Evolutionary conservation across 2,113 vertebrate genomes (phyloP).

Genomic region (Amblyornis subalaris): DNA sequence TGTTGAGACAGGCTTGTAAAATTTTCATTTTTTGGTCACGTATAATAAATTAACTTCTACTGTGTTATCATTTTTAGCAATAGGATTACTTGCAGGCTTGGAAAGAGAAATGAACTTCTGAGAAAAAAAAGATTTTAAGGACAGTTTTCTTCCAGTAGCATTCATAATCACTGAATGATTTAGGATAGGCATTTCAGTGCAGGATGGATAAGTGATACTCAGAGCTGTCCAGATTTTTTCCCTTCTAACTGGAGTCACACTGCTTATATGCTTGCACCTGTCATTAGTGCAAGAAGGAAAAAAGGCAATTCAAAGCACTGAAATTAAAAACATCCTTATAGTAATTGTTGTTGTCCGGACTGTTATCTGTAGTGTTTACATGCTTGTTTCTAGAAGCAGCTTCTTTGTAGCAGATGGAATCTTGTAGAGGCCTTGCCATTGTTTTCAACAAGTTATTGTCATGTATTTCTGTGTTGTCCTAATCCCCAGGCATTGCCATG

Average conservation of each 20-base stretch:
- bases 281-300: neutral
- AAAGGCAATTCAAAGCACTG: neutral
- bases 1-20: neutral
- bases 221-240: neutral
- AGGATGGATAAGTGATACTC: neutral
- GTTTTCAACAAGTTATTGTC: neutral
- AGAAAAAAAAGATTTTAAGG: neutral
- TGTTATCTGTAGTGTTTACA: neutral
- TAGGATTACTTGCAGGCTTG: neutral
- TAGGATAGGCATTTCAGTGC: neutral
- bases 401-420: neutral
- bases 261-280: neutral
- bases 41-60: neutral
- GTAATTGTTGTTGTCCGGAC: neutral
- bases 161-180: neutral
- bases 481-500: neutral
- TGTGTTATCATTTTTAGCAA: neutral
- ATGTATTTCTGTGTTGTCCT: neutral
- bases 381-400: neutral
- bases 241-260: neutral
- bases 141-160: neutral
- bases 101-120: neutral
- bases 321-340: neutral
- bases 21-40: neutral
- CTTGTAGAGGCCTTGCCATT: neutral